A percentile compares a stretch with the other conserved stretches of the same genome.
phyloP scores from a whole-genome alignment of 2,888 invertebrate genomes.

The Noctua fimbriata region DNA sequence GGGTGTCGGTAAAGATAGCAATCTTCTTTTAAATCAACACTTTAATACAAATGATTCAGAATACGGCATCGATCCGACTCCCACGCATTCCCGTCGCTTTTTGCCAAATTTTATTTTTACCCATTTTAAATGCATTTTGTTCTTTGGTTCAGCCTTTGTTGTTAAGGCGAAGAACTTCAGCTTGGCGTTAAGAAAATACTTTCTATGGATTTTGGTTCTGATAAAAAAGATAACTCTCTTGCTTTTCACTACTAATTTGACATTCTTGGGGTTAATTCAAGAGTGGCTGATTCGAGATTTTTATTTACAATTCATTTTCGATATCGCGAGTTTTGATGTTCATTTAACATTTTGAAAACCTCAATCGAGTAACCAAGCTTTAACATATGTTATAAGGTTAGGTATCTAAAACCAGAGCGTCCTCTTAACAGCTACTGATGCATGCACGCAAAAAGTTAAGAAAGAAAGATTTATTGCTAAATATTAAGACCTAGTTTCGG shows the following conservation, averaged over 20 bases:
- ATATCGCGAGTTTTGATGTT: background rate
- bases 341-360: background rate
- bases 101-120: conserved; percentile 64
- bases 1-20: background rate
- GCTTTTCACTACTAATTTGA: background rate
- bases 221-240: background rate
- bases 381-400: background rate
- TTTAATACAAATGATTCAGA: conserved; percentile 49
- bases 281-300: background rate
- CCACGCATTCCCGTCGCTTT: conserved; percentile 67
- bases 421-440: conserved; percentile 61
- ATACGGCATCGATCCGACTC: conserved; percentile 59
- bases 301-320: background rate
- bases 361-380: background rate
- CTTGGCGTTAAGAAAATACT: too few relatives aligned
- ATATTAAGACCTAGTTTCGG: conserved; percentile 68
- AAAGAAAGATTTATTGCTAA: conserved; percentile 71
- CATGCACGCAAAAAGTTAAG: conserved; percentile 61
- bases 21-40: conserved; percentile 27
- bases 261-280: background rate
- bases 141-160: conserved; percentile 62
- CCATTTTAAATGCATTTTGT: conserved; percentile 66
- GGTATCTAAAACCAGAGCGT: background rate
- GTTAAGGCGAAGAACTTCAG: conserved; percentile 52
- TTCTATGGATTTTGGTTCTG: background rate